Percentiles rank a stretch among this genome's conserved stretches.
phyloP scores from a whole-genome alignment of 2,797 vertebrate species.

The Bradypodion ventrale region DNA sequence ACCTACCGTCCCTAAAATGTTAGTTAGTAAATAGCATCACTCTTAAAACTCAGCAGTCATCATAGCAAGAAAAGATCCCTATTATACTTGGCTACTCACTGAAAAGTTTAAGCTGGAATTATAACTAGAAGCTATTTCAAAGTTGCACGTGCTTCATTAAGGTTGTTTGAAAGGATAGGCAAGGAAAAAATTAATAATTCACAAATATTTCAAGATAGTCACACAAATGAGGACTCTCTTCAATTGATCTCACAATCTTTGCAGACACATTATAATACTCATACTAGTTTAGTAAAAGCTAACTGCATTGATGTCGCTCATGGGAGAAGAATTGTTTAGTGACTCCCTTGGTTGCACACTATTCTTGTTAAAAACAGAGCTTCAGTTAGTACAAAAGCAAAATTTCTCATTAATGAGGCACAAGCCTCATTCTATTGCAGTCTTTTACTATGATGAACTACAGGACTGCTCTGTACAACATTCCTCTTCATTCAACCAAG shows the following conservation, averaged over 20 bases:
- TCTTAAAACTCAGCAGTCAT: not conserved
- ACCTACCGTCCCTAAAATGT: not conserved
- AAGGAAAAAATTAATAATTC: constrained; percentile 29
- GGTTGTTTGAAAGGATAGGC: not conserved
- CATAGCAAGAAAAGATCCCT: not conserved
- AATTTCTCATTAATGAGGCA: not conserved
- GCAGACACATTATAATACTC: not conserved
- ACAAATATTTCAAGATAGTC: constrained; percentile 34
- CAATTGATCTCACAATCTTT: constrained; percentile 10
- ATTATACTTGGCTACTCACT: not conserved
- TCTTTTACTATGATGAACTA: not conserved
- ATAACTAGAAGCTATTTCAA: not conserved
- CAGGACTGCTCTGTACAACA: not conserved
- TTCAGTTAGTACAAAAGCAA: not conserved
- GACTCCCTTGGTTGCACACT: not conserved
- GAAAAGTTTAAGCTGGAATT: constrained; percentile 17
- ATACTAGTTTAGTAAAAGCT: not conserved
- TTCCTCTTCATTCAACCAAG: not conserved
- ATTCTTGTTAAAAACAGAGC: not conserved
- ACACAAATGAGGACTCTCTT: constrained; percentile 7
- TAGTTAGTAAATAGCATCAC: not conserved
- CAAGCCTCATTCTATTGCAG: not conserved
- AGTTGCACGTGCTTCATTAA: not conserved
- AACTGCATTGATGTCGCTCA: not conserved
- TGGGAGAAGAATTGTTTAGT: not conserved